Evolutionary conservation across 2,797 vertebrate species (phyloP).

Genomic region (Falco columbarius): DNA sequence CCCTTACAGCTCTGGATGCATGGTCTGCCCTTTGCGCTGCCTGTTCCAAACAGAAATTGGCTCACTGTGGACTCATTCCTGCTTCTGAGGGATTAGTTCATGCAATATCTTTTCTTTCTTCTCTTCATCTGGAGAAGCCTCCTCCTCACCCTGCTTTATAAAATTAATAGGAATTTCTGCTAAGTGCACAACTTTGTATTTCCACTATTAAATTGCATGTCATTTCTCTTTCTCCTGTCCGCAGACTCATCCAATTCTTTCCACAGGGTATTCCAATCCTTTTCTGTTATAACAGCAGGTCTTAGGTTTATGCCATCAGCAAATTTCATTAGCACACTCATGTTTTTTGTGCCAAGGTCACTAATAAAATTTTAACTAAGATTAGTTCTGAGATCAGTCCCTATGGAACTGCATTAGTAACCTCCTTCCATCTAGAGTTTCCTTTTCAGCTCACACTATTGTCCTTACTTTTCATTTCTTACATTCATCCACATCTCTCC

Average conservation of each 20-base stretch:
- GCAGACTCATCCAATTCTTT: background rate
- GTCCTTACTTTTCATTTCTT: slow-evolving; percentile 32
- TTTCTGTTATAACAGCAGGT: background rate
- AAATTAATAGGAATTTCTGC: background rate
- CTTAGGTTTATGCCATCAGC: background rate
- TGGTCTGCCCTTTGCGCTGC: rapidly evolving
- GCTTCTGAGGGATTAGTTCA: background rate
- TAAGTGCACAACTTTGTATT: background rate
- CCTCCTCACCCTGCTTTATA: background rate
- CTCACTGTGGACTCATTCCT: background rate
- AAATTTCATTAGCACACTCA: slow-evolving; percentile 6
- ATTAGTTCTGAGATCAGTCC: background rate
- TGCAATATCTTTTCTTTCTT: background rate
- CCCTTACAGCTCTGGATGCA: background rate
- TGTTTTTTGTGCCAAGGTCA: slow-evolving; percentile 9
- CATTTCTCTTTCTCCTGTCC: background rate
- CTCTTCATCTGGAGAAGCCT: background rate
- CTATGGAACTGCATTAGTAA: background rate
- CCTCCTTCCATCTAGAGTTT: background rate
- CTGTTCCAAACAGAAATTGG: background rate
- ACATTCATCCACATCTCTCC: slow-evolving; percentile 6
- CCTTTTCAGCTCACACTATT: background rate
- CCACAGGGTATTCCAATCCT: background rate
- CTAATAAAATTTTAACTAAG: slow-evolving; percentile 31
- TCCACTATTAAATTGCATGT: background rate